Base-by-base conservation (phyloP, 2,797 vertebrate species). In the Hyperoplus immaculatus region DNA sequence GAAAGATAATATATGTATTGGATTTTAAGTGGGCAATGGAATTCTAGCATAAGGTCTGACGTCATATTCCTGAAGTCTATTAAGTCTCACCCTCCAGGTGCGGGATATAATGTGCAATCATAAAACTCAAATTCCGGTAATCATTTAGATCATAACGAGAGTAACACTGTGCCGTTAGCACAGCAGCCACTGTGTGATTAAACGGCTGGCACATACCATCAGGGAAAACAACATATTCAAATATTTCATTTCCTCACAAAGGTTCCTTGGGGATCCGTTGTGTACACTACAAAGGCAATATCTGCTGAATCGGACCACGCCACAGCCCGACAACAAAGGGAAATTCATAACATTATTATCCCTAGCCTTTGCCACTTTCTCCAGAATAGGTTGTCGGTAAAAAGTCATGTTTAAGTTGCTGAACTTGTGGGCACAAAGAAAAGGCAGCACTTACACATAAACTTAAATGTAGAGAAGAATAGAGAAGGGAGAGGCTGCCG, bases 141-240 rank as follows among this genome's bases (percentile, higher is more conserved):
- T 91, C 75, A 75, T 76, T 80, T 64, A 74, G 83, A 89, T 88
- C 77, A 90, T 82, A 82, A 90, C 85, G 81, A 92, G 77, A 83
- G 88, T 77, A 77, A 89, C 80, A 81, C 75, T 43, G 79, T 36
- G 66, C 78, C 29, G 54, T 86, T 75, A 87, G 86, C 86, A 89
- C 74, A 87, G 86, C 86, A 89, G 86, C 62, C 81, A 63, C 78
- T 76, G 68, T 83, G 84, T 87, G 91, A 92, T 93, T 88, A 94
- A 66, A 54, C 58, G 41, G 63, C 87, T 88, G 89, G 78, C 87
- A 75, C 11, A 43, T 66, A 82, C 75, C 83, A 83, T 72, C 72
- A 75, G 78, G 77, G 71, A 86, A 87, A 87, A 81, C 56, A 56
- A 72, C 68, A 69, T 69, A 84, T 79, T 82, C 81, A 90, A 89